Conservation (phyloP, 2,113 vertebrate species). For the Grammomys dolichurus region DNA sequence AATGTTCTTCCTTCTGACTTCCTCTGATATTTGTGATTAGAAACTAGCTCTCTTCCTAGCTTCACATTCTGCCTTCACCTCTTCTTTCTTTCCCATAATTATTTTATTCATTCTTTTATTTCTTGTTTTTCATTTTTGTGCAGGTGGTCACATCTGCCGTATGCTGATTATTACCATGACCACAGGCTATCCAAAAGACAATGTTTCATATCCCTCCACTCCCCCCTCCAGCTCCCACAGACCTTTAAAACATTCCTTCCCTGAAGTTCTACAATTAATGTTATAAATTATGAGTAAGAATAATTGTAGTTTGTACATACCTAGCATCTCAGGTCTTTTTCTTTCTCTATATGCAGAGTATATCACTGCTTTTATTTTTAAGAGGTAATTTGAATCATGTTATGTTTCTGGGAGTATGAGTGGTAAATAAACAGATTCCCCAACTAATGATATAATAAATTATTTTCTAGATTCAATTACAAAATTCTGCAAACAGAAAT, state of each 20-base stretch:
- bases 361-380: neutral
- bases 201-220: neutral
- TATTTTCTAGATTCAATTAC: neutral
- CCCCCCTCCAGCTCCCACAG: no score
- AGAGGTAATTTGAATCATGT: neutral
- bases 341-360: neutral
- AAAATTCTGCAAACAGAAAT: slow-evolving; percentile 1
- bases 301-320: neutral
- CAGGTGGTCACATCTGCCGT: neutral
- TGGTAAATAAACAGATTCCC: neutral
- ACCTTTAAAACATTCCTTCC: accelerated
- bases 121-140: neutral
- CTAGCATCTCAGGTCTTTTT: neutral
- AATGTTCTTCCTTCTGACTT: neutral
- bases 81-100: neutral
- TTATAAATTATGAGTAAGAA: slow-evolving; percentile 4
- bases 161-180: no score
- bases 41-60: neutral
- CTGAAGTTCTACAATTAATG: neutral
- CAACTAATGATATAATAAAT: neutral
- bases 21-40: neutral
- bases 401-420: neutral
- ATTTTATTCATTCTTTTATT: neutral
- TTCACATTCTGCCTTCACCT: neutral
- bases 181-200: no score